A percentile compares a stretch with the other conserved stretches of the same genome.
phyloP scores from a whole-genome alignment of 2,888 invertebrate genomes.

The Eristalinus aeneus region DNA sequence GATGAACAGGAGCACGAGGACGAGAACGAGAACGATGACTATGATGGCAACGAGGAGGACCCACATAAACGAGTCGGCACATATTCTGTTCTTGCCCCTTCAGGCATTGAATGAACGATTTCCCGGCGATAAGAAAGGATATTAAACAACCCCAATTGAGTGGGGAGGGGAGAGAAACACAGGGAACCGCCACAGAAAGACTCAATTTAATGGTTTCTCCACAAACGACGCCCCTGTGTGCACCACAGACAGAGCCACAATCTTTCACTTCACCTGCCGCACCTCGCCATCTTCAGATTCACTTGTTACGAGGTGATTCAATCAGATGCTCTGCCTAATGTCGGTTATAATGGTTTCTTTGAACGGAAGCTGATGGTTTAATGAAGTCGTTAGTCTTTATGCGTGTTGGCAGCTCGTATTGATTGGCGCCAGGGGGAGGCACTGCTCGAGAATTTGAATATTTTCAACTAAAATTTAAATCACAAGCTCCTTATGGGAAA shows the following conservation, averaged over 20 bases:
- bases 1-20: neutral
- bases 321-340: constrained; percentile 70
- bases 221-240: constrained; percentile 62
- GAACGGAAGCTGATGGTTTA: constrained; percentile 72
- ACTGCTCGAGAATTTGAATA: constrained; percentile 37
- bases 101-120: constrained; percentile 70
- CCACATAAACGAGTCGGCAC: constrained; percentile 70
- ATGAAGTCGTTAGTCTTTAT: constrained; percentile 72
- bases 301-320: constrained; percentile 71
- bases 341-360: constrained; percentile 72
- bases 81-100: constrained; percentile 68
- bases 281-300: constrained; percentile 56
- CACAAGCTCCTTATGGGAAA: constrained; percentile 73
- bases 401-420: constrained; percentile 69
- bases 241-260: constrained; percentile 64
- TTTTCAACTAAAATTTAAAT: constrained; percentile 48
- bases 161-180: constrained; percentile 36
- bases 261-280: constrained; percentile 70
- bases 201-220: constrained; percentile 70
- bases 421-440: constrained; percentile 3
- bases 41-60: constrained; percentile 46
- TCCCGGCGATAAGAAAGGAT: constrained; percentile 70
- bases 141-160: constrained; percentile 68
- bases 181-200: constrained; percentile 63
- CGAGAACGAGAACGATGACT: constrained; percentile 22